phyloP scores from a whole-genome alignment of 1,140 invertebrate species.

The Pygmarrhopalites habei region DNA sequence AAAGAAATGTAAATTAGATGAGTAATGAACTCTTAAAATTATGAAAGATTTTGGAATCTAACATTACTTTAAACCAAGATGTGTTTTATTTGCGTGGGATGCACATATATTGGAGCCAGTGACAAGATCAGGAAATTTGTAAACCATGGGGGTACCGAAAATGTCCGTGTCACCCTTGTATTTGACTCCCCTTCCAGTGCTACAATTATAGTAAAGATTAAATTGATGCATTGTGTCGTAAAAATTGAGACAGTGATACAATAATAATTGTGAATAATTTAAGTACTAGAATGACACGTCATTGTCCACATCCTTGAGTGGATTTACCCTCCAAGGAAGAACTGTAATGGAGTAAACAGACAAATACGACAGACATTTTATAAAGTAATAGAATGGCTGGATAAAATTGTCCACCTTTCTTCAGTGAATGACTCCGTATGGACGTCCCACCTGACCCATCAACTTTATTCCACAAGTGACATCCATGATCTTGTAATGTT shows the following conservation, averaged over 20 bases:
- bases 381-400: too few species aligned
- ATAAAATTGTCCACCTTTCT: too few species aligned
- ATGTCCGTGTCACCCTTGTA: conserved; percentile 20
- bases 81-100: conserved; percentile 22
- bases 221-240: background rate
- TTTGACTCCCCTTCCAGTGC: conserved; percentile 29
- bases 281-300: conserved; percentile 35
- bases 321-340: conserved; percentile 26
- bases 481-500: conserved; percentile 23
- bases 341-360: too few species aligned
- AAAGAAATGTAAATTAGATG: too few species aligned
- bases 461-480: conserved; percentile 28
- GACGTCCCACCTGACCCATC: conserved; percentile 12
- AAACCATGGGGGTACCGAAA: conserved; percentile 11
- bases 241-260: background rate
- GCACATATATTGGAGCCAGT: conserved; percentile 30
- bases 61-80: conserved; percentile 15
- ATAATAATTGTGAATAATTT: background rate
- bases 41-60: too few species aligned
- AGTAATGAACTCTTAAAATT: too few species aligned
- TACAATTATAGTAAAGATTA: conserved; percentile 2
- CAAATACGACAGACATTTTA: too few species aligned
- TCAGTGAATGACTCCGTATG: conserved; percentile 29
- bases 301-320: conserved; percentile 16
- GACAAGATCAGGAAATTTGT: conserved; percentile 36